Evolutionary conservation across 2,113 vertebrate genomes (phyloP).

Genomic region (Xyliphius kryptos): DNA sequence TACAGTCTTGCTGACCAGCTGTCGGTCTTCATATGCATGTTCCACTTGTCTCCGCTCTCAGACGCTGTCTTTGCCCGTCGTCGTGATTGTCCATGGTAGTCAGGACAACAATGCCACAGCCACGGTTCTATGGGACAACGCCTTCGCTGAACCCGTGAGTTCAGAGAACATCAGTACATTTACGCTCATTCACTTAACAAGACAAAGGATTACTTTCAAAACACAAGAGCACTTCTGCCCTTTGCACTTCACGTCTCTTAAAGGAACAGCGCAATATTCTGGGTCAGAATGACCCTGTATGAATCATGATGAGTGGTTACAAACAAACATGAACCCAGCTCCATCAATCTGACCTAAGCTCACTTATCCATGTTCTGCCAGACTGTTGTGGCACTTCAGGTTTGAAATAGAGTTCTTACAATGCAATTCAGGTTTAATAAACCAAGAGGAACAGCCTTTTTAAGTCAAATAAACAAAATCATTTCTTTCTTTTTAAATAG

Average conservation of each 20-base stretch:
- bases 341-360: too few species aligned
- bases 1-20: background rate
- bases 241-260: too few species aligned
- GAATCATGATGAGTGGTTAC: slow-evolving; percentile 19
- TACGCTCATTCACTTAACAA: background rate
- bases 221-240: slow-evolving; percentile 6
- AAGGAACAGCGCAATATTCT: slow-evolving; percentile 24
- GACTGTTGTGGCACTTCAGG: too few species aligned
- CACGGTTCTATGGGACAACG: slow-evolving; percentile 94
- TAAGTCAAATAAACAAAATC: too few species aligned
- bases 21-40: background rate
- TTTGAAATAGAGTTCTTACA: too few species aligned
- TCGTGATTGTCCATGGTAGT: too few species aligned
- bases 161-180: background rate
- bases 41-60: slow-evolving; percentile 42
- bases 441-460: too few species aligned
- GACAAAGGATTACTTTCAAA: background rate
- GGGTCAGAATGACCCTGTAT: slow-evolving; percentile 22
- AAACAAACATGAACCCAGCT: slow-evolving; percentile 16
- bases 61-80: slow-evolving; percentile 92
- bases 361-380: too few species aligned
- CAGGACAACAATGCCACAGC: slow-evolving; percentile 97
- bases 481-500: too few species aligned
- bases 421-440: too few species aligned
- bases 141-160: slow-evolving; percentile 89